phyloP scores from a whole-genome alignment of 2,797 vertebrate genomes.

The Moxostoma hubbsi region DNA sequence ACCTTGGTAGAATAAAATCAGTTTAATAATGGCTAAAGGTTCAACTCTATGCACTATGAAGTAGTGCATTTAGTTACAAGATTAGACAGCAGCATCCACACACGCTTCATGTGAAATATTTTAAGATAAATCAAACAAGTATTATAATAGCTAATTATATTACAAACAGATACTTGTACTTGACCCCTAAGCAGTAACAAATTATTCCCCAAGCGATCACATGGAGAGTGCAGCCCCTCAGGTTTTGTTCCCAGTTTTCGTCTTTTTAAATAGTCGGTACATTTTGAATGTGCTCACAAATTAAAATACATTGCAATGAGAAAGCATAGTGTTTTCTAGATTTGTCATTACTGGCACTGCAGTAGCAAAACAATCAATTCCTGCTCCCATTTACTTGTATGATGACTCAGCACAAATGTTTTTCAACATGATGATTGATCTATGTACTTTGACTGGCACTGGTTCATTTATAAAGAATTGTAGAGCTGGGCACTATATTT shows the following conservation, averaged over 20 bases:
- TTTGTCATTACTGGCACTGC: background rate
- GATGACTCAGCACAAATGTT: background rate
- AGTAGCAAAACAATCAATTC: background rate
- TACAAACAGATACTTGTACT: background rate
- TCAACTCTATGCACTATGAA: background rate
- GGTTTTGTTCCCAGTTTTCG: background rate
- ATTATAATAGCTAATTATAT: background rate
- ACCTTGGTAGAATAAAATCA: background rate
- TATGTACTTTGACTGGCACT: background rate
- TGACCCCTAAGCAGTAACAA: constrained; percentile 8
- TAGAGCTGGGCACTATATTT: too few species aligned
- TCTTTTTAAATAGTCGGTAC: background rate
- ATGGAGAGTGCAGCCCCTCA: constrained; percentile 8
- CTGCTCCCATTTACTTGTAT: background rate
- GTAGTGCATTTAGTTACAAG: background rate
- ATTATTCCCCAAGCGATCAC: background rate
- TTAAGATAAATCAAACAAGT: background rate
- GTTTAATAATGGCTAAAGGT: background rate
- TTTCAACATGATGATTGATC: background rate
- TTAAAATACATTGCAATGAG: too few species aligned
- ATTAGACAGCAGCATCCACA: background rate
- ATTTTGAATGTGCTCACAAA: background rate
- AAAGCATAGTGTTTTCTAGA: background rate
- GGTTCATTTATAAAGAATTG: background rate
- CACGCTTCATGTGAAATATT: background rate